A percentile compares a stretch with the other conserved stretches of the same genome.
Evolutionary conservation across 2,797 vertebrate genomes (phyloP).

Genomic region (Loris lydekkerianus): DNA sequence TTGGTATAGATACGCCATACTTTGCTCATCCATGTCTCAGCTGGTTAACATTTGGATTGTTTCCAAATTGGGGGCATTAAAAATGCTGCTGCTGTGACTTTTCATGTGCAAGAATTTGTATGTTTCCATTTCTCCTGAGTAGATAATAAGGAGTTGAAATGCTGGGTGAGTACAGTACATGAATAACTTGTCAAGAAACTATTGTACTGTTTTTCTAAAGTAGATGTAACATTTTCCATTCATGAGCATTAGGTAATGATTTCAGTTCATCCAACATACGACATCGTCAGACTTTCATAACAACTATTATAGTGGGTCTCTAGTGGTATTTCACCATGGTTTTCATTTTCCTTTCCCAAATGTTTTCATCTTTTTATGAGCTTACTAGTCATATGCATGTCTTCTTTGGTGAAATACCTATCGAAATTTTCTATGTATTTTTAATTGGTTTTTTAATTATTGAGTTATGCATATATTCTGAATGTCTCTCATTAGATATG

Average conservation of each 20-base stretch:
- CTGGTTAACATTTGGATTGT: not conserved
- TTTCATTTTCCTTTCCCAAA: not conserved
- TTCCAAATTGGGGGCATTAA: not conserved
- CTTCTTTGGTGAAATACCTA: not conserved
- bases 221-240: not conserved
- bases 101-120: not conserved
- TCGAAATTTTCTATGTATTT: not conserved
- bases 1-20: not conserved
- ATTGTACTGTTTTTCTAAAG: conserved; percentile 17
- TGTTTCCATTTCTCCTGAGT: not conserved
- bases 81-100: conserved; percentile 13
- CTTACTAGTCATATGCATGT: not conserved
- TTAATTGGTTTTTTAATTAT: not conserved
- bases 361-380: conserved; percentile 3
- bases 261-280: not conserved
- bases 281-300: not conserved
- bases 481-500: not conserved
- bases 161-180: not conserved
- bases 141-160: not conserved
- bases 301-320: not conserved
- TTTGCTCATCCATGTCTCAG: not conserved
- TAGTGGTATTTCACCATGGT: not conserved
- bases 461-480: not conserved
- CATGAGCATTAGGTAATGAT: not conserved
- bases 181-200: not conserved